Evolutionary conservation across 2,888 invertebrate species (phyloP).

Genomic region (Caenorhabditis sp.): DNA sequence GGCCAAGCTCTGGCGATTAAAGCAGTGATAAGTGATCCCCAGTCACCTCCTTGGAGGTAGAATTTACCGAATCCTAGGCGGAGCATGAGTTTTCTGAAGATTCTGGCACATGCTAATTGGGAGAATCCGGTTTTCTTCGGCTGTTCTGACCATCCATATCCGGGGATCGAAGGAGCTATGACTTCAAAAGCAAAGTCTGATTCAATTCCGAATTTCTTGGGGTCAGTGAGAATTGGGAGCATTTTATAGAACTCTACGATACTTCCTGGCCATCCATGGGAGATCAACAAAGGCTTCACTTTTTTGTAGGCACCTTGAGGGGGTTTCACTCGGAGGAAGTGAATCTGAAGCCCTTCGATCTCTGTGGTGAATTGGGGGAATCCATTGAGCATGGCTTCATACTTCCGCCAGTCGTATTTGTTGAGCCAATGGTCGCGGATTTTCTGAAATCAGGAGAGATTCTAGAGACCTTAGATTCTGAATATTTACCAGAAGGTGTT

Average conservation of each 20-base stretch:
- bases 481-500: slow-evolving; percentile 70
- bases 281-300: slow-evolving; percentile 76
- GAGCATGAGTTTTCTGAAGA: slow-evolving; percentile 79
- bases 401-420: slow-evolving; percentile 80
- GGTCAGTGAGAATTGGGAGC: slow-evolving; percentile 75
- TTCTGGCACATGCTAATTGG: slow-evolving; percentile 71
- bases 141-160: slow-evolving; percentile 75
- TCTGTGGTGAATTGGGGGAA: slow-evolving; percentile 81
- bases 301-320: slow-evolving; percentile 64
- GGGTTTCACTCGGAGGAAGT: slow-evolving; percentile 81
- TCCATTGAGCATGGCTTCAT: slow-evolving; percentile 80
- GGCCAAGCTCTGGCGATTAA: slow-evolving; percentile 79
- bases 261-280: slow-evolving; percentile 89
- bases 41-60: slow-evolving; percentile 81
- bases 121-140: slow-evolving; percentile 76
- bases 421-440: slow-evolving; percentile 80
- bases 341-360: slow-evolving; percentile 79
- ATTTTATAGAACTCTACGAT: slow-evolving; percentile 82
- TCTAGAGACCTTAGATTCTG: neutral
- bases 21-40: slow-evolving; percentile 79
- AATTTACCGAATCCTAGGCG: slow-evolving; percentile 79
- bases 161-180: slow-evolving; percentile 75
- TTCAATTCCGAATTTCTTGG: slow-evolving; percentile 70
- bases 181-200: slow-evolving; percentile 71
- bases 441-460: slow-evolving; percentile 14